Conservation (phyloP, 2,113 vertebrate genomes). For the Chlorocebus sabaeus region DNA sequence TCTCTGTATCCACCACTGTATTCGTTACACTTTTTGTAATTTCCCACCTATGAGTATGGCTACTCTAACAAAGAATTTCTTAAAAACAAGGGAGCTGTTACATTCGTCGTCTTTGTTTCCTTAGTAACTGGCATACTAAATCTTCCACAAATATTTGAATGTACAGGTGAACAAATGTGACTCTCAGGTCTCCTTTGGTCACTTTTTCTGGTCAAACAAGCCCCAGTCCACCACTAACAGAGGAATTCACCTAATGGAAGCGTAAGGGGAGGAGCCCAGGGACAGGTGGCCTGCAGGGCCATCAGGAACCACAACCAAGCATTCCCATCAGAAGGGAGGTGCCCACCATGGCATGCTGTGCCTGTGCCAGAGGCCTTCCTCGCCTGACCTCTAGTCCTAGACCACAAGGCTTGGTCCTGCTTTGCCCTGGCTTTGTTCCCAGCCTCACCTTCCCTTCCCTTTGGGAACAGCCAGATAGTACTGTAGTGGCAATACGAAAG, state of each 20-base stretch:
- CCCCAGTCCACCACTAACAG: not conserved
- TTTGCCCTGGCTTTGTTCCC: not conserved
- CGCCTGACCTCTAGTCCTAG: not conserved
- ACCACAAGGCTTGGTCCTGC: not conserved
- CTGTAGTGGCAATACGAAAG: not conserved
- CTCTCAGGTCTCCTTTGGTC: not conserved
- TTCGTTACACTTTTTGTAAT: not conserved
- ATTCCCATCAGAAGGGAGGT: not conserved
- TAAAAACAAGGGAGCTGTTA: not conserved
- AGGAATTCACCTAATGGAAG: not conserved
- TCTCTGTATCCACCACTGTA: not conserved
- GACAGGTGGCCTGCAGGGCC: not conserved
- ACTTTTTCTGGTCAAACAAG: not conserved
- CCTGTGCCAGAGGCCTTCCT: not conserved
- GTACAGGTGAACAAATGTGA: not conserved
- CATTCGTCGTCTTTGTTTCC: not conserved
- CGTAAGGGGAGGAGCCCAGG: not conserved
- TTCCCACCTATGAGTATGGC: not conserved
- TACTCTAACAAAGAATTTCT: not conserved
- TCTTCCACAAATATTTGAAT: not conserved
- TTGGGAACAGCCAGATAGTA: not conserved
- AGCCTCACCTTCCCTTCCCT: not conserved
- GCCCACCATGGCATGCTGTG: too few species aligned
- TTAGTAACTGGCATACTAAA: not conserved
- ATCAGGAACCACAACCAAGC: not conserved